Conservation (phyloP, 2,113 vertebrate genomes). For the Onychorhynchus coronatus region DNA sequence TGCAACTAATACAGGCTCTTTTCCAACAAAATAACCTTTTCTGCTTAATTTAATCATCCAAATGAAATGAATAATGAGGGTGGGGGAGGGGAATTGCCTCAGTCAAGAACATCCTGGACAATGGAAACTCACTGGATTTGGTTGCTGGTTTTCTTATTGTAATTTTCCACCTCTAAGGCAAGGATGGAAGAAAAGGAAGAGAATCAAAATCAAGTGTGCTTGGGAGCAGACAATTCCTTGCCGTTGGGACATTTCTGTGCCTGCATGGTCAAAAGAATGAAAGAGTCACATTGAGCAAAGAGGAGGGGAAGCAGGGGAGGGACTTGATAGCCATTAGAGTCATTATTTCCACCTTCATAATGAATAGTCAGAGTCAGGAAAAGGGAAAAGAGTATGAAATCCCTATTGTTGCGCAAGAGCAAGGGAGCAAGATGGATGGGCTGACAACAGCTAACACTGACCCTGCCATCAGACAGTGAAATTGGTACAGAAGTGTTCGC, state of each 20-base stretch:
- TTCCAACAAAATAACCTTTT: conserved; percentile 62
- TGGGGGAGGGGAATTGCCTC: not conserved
- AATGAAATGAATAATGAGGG: conserved; percentile 27
- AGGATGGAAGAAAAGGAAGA: not conserved
- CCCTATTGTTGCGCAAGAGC: not conserved
- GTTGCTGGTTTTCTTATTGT: not conserved
- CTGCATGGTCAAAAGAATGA: not conserved
- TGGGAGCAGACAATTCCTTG: not conserved
- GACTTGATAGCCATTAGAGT: not conserved
- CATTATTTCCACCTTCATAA: not conserved
- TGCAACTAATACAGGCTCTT: conserved; percentile 34
- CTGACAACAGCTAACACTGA: not conserved
- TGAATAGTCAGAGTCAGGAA: not conserved
- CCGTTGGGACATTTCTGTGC: not conserved
- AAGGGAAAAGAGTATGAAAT: not conserved
- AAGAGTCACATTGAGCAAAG: not conserved
- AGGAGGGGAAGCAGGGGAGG: not conserved
- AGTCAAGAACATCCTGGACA: conserved; percentile 12
- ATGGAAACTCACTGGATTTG: not conserved
- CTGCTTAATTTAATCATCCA: conserved; percentile 44
- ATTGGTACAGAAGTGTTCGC: not conserved
- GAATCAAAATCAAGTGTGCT: not conserved
- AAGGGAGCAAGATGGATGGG: conserved; percentile 15
- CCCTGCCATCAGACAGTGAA: not conserved
- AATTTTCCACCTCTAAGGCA: not conserved